Percentiles rank a stretch among this genome's conserved stretches.
phyloP scores from a whole-genome alignment of 2,113 vertebrate genomes.

The Rallus limicola region DNA sequence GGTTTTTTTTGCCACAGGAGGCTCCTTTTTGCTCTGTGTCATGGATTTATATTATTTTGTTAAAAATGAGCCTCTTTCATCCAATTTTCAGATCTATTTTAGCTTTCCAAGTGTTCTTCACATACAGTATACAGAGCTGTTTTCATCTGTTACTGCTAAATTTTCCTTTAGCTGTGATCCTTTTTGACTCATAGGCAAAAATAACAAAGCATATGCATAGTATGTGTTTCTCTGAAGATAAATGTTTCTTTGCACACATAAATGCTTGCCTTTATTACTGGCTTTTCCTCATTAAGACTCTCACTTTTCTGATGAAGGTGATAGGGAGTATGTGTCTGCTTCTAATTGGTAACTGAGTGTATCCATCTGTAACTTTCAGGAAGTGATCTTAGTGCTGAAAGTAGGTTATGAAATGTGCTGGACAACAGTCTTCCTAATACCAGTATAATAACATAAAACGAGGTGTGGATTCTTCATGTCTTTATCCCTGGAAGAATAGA shows the following conservation, averaged over 20 bases:
- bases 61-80: neutral
- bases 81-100: neutral
- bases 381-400: neutral
- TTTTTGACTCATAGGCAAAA: neutral
- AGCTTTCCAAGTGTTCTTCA: neutral
- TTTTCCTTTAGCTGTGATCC: neutral
- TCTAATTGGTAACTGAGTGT: neutral
- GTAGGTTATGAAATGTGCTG: neutral
- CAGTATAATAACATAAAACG: neutral
- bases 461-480: neutral
- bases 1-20: neutral
- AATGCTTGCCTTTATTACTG: neutral
- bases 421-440: neutral
- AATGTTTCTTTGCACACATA: neutral
- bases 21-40: neutral
- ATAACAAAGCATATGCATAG: neutral
- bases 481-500: neutral
- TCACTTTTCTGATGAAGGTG: neutral
- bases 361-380: neutral
- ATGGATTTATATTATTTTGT: neutral
- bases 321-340: neutral
- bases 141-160: neutral
- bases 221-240: neutral
- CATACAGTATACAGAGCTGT: no score
- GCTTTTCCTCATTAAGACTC: neutral